Conservation (phyloP, 2,888 invertebrate genomes). For the Sericinus montela region DNA sequence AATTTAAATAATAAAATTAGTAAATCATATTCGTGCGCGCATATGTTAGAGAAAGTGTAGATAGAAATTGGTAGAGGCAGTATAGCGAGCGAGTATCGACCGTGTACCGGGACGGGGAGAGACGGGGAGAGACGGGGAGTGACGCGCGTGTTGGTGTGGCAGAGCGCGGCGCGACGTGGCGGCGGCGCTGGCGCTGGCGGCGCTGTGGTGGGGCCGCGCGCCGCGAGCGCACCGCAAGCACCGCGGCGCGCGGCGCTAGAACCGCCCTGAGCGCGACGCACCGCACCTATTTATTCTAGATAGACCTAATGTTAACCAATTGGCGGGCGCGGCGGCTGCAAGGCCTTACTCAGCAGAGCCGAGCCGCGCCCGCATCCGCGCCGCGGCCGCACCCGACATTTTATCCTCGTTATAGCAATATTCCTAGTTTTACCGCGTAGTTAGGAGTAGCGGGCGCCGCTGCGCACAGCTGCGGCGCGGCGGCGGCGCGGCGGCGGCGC, state of each 20-base stretch:
- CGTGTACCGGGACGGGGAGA: not conserved
- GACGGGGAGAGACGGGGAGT: not conserved
- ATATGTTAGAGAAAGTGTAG: not conserved
- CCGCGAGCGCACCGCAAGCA: slow-evolving; percentile 70
- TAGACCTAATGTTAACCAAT: slow-evolving; percentile 76
- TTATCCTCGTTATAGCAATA: slow-evolving; percentile 48
- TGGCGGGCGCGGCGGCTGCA: slow-evolving; percentile 54
- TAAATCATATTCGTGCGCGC: not conserved
- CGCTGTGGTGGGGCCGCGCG: slow-evolving; percentile 59
- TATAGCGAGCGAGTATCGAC: too few species aligned
- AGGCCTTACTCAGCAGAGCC: slow-evolving; percentile 53
- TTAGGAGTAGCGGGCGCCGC: slow-evolving; percentile 25
- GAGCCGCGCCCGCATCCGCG: slow-evolving; percentile 41
- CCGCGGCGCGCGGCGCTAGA: slow-evolving; percentile 78
- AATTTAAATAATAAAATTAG: not conserved
- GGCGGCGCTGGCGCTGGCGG: slow-evolving; percentile 58
- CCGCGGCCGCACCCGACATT: slow-evolving; percentile 36
- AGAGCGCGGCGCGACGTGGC: slow-evolving; percentile 54
- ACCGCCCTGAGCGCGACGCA: slow-evolving; percentile 62
- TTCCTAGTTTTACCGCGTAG: slow-evolving; percentile 41
- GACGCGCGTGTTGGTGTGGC: slow-evolving; percentile 26
- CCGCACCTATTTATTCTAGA: slow-evolving; percentile 69
- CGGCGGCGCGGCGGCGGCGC: slow-evolving; percentile 28
- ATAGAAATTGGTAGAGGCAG: too few species aligned
- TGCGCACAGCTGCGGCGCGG: slow-evolving; percentile 14